A percentile compares a stretch with the other conserved stretches of the same genome.
phyloP scores from a whole-genome alignment of 37 sponge, comb jelly and placozoan species.

The Eunapius fragilis region DNA sequence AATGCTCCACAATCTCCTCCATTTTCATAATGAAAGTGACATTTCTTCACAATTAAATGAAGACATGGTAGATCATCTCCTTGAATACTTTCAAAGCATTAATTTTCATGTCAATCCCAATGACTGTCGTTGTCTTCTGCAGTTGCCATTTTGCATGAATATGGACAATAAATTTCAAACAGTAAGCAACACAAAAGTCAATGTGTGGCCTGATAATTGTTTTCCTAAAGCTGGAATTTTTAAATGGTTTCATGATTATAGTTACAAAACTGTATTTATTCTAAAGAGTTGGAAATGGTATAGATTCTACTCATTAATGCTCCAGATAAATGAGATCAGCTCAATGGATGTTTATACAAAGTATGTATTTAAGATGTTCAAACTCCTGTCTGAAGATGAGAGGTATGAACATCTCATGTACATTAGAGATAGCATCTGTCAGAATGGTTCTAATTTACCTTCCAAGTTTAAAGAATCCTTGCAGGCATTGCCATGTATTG shows the following conservation, averaged over 20 bases:
- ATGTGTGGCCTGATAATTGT: slow-evolving; percentile 32
- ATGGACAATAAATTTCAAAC: slow-evolving; percentile 11
- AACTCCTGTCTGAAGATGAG: slow-evolving; percentile 20
- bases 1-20: slow-evolving; percentile 11
- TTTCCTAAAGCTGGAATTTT: slow-evolving; percentile 13
- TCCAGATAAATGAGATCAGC: slow-evolving; percentile 5
- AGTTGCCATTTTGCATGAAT: slow-evolving; percentile 50
- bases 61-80: not conserved
- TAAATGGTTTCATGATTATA: slow-evolving; percentile 22
- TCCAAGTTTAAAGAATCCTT: not conserved
- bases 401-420: slow-evolving; percentile 34
- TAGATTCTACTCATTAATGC: not conserved
- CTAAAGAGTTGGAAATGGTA: slow-evolving; percentile 30
- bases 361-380: slow-evolving; percentile 42
- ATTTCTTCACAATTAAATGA: not conserved
- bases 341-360: slow-evolving; percentile 21
- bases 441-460: not conserved
- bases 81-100: slow-evolving; percentile 28
- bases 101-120: not conserved
- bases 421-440: slow-evolving; percentile 37
- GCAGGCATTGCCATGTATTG: slow-evolving; percentile 17
- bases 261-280: slow-evolving; percentile 29
- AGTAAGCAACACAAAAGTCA: slow-evolving; percentile 8
- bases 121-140: not conserved
- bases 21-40: not conserved